Conservation (phyloP, 2,113 vertebrate genomes). For the Channa argus region DNA sequence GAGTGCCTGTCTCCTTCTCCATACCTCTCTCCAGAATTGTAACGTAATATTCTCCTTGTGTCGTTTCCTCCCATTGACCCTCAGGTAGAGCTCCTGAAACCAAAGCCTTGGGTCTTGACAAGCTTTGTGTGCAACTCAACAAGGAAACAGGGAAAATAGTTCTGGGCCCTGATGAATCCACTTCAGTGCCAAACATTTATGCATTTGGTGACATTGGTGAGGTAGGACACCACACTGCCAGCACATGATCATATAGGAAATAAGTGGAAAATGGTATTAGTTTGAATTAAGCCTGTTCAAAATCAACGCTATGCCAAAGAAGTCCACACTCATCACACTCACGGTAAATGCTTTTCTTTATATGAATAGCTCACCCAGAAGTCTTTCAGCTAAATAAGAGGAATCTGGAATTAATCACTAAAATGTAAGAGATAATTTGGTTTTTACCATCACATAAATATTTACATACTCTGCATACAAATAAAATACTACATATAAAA, state of each 20-base stretch:
- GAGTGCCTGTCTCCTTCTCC: constrained; percentile 13
- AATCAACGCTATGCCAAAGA: not conserved
- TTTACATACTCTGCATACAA: too few relatives aligned
- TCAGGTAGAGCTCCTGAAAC: constrained; percentile 90
- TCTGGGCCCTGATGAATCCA: constrained; percentile 86
- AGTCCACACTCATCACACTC: constrained; percentile 5
- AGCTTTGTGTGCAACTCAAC: constrained; percentile 84
- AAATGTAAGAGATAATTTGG: not conserved
- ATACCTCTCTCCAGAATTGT: constrained; percentile 20
- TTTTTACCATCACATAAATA: not conserved
- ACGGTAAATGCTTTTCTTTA: constrained; percentile 17
- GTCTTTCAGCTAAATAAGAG: not conserved
- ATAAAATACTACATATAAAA: too few relatives aligned
- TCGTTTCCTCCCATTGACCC: constrained; percentile 41
- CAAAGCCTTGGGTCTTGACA: constrained; percentile 84
- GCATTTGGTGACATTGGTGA: constrained; percentile 92
- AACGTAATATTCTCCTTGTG: constrained; percentile 18
- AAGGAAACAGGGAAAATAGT: constrained; percentile 88
- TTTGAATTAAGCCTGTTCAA: not conserved
- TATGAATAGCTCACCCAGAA: not conserved
- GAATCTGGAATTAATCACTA: not conserved
- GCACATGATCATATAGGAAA: not conserved
- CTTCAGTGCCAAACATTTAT: constrained; percentile 90
- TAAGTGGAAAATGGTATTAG: not conserved
- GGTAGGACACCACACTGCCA: constrained; percentile 75